A percentile compares a stretch with the other conserved stretches of the same genome.
Evolutionary conservation across 2,113 vertebrate genomes (phyloP).

Genomic region (Artemisiospiza belli): DNA sequence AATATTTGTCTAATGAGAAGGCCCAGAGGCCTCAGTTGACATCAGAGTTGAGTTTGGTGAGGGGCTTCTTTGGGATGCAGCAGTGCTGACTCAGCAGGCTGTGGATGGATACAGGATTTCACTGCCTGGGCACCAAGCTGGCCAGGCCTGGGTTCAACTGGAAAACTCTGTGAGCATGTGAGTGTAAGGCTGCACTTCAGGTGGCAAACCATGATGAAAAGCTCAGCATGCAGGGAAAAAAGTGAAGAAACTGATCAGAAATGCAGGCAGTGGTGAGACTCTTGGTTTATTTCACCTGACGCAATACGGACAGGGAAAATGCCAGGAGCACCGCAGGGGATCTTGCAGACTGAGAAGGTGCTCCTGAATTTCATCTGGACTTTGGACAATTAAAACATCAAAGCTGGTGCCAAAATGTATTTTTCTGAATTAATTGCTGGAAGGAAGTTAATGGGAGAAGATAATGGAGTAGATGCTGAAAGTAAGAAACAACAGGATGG

Average conservation of each 20-base stretch:
- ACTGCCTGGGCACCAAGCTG: neutral
- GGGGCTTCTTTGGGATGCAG: neutral
- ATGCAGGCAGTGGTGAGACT: neutral
- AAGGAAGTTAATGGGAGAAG: neutral
- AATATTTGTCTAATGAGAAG: neutral
- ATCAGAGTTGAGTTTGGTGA: neutral
- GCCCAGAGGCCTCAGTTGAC: neutral
- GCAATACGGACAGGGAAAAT: neutral
- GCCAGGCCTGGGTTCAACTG: accelerated
- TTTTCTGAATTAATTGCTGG: neutral
- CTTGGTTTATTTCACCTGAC: neutral
- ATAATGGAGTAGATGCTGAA: neutral
- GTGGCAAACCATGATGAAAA: neutral
- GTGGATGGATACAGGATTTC: neutral
- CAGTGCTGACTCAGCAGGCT: neutral
- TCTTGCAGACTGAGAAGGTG: neutral
- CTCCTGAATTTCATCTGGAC: neutral
- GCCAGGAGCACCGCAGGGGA: neutral
- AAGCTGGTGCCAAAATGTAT: neutral
- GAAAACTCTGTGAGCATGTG: neutral
- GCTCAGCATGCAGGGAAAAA: neutral
- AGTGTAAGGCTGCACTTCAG: neutral
- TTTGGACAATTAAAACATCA: neutral
- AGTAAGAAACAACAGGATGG: neutral
- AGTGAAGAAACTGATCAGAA: neutral